These are phyloP conservation scores for Sturnira hondurensis DNA, from an alignment of 2,113 vertebrate species.

Conservation along the genomic window DNA sequence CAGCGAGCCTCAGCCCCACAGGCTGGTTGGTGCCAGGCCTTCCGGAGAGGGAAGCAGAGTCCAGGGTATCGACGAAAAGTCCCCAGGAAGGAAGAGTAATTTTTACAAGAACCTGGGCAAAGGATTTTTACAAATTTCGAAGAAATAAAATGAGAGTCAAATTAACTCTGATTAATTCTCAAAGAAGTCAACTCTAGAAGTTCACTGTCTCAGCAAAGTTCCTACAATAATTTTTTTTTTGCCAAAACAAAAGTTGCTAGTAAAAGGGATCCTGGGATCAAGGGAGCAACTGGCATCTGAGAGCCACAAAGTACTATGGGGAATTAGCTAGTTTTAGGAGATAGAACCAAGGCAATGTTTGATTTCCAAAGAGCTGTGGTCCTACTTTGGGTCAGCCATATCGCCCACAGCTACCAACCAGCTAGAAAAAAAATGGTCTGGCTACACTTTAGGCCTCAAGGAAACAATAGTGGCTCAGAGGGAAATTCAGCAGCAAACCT, in stretches of 20 bases:
- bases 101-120: not conserved
- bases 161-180: not conserved
- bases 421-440: not conserved
- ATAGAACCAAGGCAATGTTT: not conserved
- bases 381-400: not conserved
- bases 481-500: not conserved
- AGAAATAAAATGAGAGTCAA: not conserved
- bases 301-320: not conserved
- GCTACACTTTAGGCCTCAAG: not conserved
- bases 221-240: not conserved
- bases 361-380: not conserved
- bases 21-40: not conserved
- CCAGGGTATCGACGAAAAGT: not conserved
- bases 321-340: not conserved
- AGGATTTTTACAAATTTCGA: not conserved
- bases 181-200: not conserved
- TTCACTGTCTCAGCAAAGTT: not conserved
- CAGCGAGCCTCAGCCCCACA: not conserved
- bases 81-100: not conserved
- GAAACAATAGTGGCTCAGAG: not conserved
- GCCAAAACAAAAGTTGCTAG: not conserved
- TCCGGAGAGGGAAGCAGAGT: not conserved
- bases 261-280: not conserved
- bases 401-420: not conserved
- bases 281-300: not conserved